Conservation (phyloP, 2,888 invertebrate genomes). For the Drosophila robusta region DNA sequence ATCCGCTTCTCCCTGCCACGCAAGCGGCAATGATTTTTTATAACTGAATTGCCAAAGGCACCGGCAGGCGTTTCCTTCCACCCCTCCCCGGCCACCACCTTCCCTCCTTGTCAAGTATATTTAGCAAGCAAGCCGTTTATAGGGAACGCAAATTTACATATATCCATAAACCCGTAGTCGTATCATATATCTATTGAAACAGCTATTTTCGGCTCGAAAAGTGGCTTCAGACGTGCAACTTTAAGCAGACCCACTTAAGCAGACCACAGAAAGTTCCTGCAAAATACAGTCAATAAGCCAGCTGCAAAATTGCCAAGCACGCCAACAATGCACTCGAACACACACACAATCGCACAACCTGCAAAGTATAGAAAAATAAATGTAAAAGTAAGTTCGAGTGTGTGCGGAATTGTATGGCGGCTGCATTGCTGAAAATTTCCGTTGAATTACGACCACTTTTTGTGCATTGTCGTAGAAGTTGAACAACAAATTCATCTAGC, state of each 20-base stretch:
- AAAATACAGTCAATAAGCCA: constrained; percentile 14
- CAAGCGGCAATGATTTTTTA: constrained; percentile 17
- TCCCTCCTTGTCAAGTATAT: neutral
- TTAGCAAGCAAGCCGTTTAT: constrained; percentile 12
- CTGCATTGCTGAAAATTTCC: constrained; percentile 31
- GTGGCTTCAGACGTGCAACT: constrained; percentile 16
- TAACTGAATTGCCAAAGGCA: constrained; percentile 21
- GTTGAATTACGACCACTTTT: constrained; percentile 45
- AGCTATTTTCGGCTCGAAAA: constrained; percentile 25
- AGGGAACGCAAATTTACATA: constrained; percentile 38
- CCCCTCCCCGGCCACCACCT: neutral
- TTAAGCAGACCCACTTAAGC: constrained; percentile 29
- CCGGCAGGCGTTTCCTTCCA: neutral
- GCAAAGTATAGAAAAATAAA: neutral
- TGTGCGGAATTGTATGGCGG: constrained; percentile 5
- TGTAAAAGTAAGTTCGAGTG: neutral
- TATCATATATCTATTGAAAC: constrained; percentile 24
- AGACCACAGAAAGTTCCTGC: neutral
- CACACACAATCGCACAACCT: neutral
- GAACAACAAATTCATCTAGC: constrained; percentile 26
- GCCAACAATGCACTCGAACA: neutral
- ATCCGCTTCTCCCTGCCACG: constrained; percentile 7
- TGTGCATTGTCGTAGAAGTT: constrained; percentile 20
- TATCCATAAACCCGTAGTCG: neutral
- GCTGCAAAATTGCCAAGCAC: constrained; percentile 9